Conservation (phyloP, 2,797 vertebrate genomes). For the Phalanger gymnotis region DNA sequence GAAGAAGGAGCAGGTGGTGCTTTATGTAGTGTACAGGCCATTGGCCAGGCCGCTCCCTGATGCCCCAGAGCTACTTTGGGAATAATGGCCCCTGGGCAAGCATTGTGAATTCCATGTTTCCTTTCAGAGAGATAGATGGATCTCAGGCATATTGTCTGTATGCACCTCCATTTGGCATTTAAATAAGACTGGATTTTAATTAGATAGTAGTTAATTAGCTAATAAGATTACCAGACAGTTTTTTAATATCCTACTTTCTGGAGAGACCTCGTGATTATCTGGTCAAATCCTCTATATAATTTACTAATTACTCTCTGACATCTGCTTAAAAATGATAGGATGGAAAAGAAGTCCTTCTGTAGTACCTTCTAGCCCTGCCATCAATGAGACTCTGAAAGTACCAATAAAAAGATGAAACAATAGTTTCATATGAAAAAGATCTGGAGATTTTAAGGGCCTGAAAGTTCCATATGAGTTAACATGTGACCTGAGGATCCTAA, state of each 20-base stretch:
- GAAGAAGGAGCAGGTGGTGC: neutral
- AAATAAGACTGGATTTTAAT: slow-evolving; percentile 12
- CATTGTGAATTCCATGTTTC: neutral
- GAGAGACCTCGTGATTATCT: neutral
- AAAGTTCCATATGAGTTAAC: neutral
- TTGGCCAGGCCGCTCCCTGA: neutral
- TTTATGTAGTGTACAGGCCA: neutral
- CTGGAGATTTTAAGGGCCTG: neutral
- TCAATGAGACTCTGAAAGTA: neutral
- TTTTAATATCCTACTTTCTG: slow-evolving; percentile 7
- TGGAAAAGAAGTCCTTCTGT: neutral
- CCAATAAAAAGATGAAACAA: neutral
- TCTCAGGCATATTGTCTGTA: neutral
- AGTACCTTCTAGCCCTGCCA: neutral
- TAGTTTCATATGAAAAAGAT: neutral
- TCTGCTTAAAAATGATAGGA: slow-evolving; percentile 26
- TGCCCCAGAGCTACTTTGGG: neutral
- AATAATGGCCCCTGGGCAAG: neutral
- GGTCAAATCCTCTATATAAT: slow-evolving; percentile 18
- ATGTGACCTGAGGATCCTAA: neutral
- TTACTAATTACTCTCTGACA: neutral
- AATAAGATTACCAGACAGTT: neutral
- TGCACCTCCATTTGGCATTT: neutral
- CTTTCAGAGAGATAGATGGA: neutral
- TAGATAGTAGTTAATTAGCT: neutral